Evolutionary conservation across 92 coral and sea anemone genomes (phyloP).

Genomic region (Desmophyllum pertusum): DNA sequence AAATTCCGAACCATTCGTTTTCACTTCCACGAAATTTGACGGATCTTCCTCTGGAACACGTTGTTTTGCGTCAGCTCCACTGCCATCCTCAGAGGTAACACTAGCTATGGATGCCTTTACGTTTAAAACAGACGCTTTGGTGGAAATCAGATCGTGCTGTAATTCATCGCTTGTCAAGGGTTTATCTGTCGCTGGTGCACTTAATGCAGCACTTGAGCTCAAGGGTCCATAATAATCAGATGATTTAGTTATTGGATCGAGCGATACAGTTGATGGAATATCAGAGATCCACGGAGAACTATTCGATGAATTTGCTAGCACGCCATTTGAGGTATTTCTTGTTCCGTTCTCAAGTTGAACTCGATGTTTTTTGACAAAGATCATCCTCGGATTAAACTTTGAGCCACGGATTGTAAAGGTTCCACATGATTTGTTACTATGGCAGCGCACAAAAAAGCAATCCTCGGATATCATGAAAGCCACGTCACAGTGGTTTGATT

Average conservation of each 20-base stretch:
- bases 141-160: no score
- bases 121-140: background rate
- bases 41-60: background rate
- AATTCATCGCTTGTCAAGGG: background rate
- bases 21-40: slow-evolving; percentile 34
- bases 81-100: background rate
- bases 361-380: slow-evolving; percentile 19
- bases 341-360: background rate
- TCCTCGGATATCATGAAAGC: slow-evolving; percentile 62
- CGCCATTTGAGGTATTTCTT: background rate
- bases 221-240: background rate
- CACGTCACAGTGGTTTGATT: slow-evolving; percentile 59
- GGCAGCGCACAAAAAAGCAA: slow-evolving; percentile 75
- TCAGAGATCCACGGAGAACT: background rate
- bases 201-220: background rate
- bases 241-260: background rate
- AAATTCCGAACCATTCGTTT: slow-evolving; percentile 38
- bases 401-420: slow-evolving; percentile 45
- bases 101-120: background rate
- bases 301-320: background rate
- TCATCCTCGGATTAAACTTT: slow-evolving; percentile 50
- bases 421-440: slow-evolving; percentile 51
- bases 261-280: background rate
- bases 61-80: background rate
- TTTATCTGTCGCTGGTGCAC: background rate